Evolutionary conservation across 2,797 vertebrate species (phyloP).

Genomic region (Gymnothorax javanicus): DNA sequence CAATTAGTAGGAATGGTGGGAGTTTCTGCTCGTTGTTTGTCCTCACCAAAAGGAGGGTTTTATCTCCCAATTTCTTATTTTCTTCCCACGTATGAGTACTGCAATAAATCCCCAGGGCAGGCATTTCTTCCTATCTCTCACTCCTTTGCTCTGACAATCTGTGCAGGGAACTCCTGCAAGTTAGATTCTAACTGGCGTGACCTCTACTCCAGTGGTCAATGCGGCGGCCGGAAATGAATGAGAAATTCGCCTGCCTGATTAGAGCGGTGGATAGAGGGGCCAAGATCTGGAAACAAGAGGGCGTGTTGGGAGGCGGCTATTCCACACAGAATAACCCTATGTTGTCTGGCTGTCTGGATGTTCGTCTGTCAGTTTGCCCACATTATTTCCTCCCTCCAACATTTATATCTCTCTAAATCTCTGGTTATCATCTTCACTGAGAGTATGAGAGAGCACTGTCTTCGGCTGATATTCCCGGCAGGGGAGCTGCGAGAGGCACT

Average conservation of each 20-base stretch:
- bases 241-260: neutral
- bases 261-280: neutral
- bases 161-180: neutral
- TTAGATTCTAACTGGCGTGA: neutral
- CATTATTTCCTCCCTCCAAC: neutral
- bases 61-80: neutral
- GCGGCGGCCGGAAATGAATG: conserved; percentile 6
- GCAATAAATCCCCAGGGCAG: neutral
- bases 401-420: neutral
- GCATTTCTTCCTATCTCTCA: neutral
- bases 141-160: neutral
- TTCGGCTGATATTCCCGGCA: neutral
- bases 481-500: neutral
- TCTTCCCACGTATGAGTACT: neutral
- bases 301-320: neutral
- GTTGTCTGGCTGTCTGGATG: neutral
- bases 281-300: neutral
- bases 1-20: neutral
- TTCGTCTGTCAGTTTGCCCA: neutral
- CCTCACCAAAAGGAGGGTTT: neutral
- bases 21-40: neutral
- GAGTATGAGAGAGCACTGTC: neutral
- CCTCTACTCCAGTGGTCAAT: neutral
- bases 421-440: neutral
- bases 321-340: neutral